A percentile compares a stretch with the other conserved stretches of the same genome.
These are phyloP conservation scores for Desmophyllum pertusum DNA, from an alignment of 92 coral and sea anemone genomes.

Conservation along the genomic window DNA sequence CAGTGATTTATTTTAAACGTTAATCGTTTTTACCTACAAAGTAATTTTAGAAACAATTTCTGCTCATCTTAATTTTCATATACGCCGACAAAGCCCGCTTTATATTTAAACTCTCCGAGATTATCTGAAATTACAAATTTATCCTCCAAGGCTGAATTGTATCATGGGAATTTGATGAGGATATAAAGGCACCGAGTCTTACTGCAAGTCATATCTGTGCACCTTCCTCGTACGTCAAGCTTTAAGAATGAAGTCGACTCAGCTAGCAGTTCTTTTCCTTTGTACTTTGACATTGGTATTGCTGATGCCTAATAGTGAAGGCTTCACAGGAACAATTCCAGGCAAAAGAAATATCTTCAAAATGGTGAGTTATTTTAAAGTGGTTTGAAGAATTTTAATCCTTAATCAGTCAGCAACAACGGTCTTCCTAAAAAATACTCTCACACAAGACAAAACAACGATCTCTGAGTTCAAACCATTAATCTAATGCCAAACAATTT, in stretches of 20 bases:
- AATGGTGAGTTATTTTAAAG: background rate
- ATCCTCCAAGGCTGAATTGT: background rate
- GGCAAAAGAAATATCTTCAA: background rate
- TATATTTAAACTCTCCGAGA: background rate
- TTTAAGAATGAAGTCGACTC: background rate
- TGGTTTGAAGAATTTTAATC: background rate
- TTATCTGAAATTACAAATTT: background rate
- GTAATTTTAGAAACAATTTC: background rate
- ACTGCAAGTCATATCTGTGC: background rate
- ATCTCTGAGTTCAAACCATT: background rate
- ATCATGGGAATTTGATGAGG: background rate
- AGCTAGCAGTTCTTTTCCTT: background rate
- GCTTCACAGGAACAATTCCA: background rate
- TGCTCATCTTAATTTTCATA: background rate
- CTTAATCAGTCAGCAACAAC: background rate
- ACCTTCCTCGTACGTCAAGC: background rate
- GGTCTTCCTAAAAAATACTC: background rate
- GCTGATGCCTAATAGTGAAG: background rate
- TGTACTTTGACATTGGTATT: background rate
- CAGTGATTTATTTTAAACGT: background rate
- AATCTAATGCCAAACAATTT: too few species aligned
- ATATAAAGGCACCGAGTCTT: background rate
- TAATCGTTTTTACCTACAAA: background rate
- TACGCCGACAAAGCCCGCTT: background rate
- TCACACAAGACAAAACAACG: too few species aligned